Base-by-base conservation (phyloP, 2,888 invertebrate species). In the Cylindroiulus punctatus region DNA sequence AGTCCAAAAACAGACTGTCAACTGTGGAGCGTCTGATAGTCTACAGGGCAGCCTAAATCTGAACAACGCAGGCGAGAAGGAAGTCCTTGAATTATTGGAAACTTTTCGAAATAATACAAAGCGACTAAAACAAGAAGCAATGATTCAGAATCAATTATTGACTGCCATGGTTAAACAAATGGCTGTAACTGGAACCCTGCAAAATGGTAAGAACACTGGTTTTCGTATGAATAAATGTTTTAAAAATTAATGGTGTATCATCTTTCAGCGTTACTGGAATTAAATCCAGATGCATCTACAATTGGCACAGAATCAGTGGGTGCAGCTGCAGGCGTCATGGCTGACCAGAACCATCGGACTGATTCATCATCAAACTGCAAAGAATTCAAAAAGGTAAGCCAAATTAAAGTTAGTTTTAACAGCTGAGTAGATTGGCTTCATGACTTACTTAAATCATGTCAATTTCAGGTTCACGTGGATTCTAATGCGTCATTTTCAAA, bases 81-180 rank as follows among this genome's bases (percentile, higher is more conserved):
- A 81, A 14, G 36, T 85, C 14, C 40, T 85, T 7, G 52, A 12
- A 30, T 5, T 42, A 14, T 81, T 85, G 81, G 85, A 81, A 40
- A 57, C 85, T 36, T 81, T 32, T 22, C 32, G 30, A 81, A 85
- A 32, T 44, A 85, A 40, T 81, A 81, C 36, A 17, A 81, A 26
- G 81, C 81, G 26, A 40, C 30, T 85, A 42, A 85, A 81, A 81
- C 22, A 85, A 81, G 81, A 76, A 85, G 85, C 40, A 40, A 36
- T 22, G 42, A 22, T 36, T 17, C 85, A 85, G 26, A 76, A 85
- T 44, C 14, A 81, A 19, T 81, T 76, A 42, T 17, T 85, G 30
- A 81, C 40, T 8, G 40, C 32, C 10, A 81, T 81, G 40, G 19
- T 85, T 40, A 26, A 85, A 81, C 81, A 85, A 42, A 40, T 81